A percentile compares a stretch with the other conserved stretches of the same genome.
Evolutionary conservation across 2,113 vertebrate genomes (phyloP).

Genomic region (Trogon melanurus): DNA sequence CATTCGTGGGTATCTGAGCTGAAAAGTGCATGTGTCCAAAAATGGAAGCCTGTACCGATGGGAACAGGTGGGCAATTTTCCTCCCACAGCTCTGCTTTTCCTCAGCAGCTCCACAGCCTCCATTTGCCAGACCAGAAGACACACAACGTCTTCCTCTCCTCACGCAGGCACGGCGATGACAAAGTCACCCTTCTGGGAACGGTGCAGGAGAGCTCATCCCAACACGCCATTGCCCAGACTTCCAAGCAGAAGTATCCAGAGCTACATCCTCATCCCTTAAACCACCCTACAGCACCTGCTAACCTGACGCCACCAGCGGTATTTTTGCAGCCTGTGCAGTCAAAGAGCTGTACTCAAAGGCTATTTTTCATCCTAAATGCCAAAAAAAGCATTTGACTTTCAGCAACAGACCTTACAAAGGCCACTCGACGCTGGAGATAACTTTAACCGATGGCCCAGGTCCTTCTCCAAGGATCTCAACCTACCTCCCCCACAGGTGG

Average conservation of each 20-base stretch:
- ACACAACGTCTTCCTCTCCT: background rate
- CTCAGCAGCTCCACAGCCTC: slow-evolving; percentile 19
- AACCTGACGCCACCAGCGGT: background rate
- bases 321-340: background rate
- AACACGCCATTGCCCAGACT: background rate
- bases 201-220: background rate
- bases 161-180: background rate
- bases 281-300: background rate
- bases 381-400: background rate
- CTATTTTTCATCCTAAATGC: background rate
- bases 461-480: background rate
- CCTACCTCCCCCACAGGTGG: background rate
- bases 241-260: background rate
- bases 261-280: background rate
- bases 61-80: slow-evolving; percentile 61
- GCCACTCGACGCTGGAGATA: fast-evolving
- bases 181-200: background rate
- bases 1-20: background rate
- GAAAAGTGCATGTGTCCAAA: slow-evolving; percentile 49
- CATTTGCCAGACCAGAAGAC: slow-evolving; percentile 45
- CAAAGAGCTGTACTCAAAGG: background rate
- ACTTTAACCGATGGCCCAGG: fast-evolving
- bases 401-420: background rate
- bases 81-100: slow-evolving; percentile 52
- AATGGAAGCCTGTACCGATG: slow-evolving; percentile 30